Conservation (phyloP, 1,140 invertebrate species). For the Polypedilum pembai region DNA sequence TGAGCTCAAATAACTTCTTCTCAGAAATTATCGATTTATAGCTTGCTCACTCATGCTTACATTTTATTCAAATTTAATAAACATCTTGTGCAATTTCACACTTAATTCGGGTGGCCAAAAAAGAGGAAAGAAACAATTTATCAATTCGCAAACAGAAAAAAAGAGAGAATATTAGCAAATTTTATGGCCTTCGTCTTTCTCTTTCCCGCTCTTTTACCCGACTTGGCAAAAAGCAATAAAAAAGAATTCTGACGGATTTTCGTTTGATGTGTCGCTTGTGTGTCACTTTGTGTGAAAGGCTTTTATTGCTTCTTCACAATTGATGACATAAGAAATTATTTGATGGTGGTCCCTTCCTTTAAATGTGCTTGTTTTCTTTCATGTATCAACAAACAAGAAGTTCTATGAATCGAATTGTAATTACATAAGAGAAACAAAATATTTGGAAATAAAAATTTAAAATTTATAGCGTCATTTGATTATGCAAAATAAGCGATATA, state of each 20-base stretch:
- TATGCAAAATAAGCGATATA: constrained; percentile 7
- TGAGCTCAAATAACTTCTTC: too few relatives aligned
- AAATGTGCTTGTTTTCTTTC: neutral
- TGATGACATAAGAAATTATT: neutral
- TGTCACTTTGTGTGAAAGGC: constrained; percentile 8
- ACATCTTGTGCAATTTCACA: neutral
- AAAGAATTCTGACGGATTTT: neutral
- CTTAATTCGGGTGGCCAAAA: neutral
- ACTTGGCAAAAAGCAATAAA: constrained; percentile 8
- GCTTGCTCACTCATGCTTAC: too few relatives aligned
- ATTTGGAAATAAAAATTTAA: constrained; percentile 15
- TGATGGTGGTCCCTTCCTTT: neutral
- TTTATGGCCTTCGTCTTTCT: neutral
- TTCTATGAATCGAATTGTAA: neutral
- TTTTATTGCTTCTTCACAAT: constrained; percentile 18
- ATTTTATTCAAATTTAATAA: too few relatives aligned
- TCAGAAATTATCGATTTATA: too few relatives aligned
- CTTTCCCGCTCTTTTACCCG: neutral
- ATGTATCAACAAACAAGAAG: too few relatives aligned
- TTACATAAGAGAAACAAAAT: neutral
- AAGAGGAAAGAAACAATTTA: neutral
- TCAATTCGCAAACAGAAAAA: neutral
- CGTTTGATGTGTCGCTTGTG: neutral
- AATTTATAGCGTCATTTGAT: constrained; percentile 19
- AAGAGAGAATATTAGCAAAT: constrained; percentile 1